Base-by-base conservation (phyloP, 2,113 vertebrate genomes). In the Laticauda colubrina region DNA sequence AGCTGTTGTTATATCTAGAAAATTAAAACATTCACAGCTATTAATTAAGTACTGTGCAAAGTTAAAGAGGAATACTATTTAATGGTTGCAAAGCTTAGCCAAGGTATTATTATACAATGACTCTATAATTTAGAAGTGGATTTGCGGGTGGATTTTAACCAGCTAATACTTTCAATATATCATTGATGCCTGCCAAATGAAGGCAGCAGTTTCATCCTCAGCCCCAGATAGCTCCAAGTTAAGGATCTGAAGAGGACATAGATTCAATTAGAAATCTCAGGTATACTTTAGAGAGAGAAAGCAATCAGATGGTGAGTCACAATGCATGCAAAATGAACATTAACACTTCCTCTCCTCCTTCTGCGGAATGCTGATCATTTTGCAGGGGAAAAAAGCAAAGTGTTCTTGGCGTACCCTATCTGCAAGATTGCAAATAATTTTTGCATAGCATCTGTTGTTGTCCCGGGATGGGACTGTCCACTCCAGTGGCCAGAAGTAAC, bases 391-490 rank as follows among this genome's bases (percentile, higher is more conserved):
- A 89, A 54, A 21, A 55, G 43, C 18, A 3, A 39, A 0, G 26
- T 0, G 43, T 2, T 54, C 56, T 75, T 1, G 92, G 0, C 48
- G 48, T 96, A 98, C 98, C 0, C 96, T 95, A 93, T 98, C 98
- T 87, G 95, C 95, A 87, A 97, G 96, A 95, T 98, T 96, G 91
- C 98, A 99, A 95, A 99, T 95, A 90, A 98, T 94, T 96, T 99
- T 98, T 1, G 98, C 98, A 0, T 98, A 99, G 95, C 98, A 98
- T 94, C 97, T 98, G 93, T 98, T 98, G 96, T 98, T 98, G 93
- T 98, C 98, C 95, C 98, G 98, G 64, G 96, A 95, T 21, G 98
- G 98, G 87, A 99, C 94, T 0, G 98, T 97, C 98, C 98, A 98
- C 92, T 99, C 98, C 96, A 98, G 75, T 0, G 98, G 98, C 98